Evolutionary conservation across 2,888 invertebrate species (phyloP).

Genomic region (Orchesellides sinensis): DNA sequence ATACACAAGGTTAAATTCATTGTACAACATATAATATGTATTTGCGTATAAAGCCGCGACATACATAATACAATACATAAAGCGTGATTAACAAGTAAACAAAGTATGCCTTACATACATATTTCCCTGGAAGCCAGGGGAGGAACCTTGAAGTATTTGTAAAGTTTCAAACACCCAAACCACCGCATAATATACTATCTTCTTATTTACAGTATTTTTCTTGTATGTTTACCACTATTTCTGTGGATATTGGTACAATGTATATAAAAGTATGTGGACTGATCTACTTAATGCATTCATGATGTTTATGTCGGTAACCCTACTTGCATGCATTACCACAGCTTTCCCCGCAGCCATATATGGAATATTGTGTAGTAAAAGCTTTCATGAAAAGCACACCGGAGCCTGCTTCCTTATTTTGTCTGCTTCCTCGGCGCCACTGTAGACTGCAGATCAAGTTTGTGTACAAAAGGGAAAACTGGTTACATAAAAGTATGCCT

Average conservation of each 20-base stretch:
- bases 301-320: background rate
- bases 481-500: slow-evolving; percentile 2
- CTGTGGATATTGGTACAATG: background rate
- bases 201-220: slow-evolving; percentile 13
- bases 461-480: background rate
- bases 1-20: background rate
- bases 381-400: slow-evolving; percentile 39
- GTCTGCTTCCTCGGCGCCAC: slow-evolving; percentile 59
- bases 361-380: background rate
- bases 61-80: background rate
- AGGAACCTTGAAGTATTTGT: slow-evolving; percentile 56
- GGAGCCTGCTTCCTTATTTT: slow-evolving; percentile 44
- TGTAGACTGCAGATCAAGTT: slow-evolving; percentile 49
- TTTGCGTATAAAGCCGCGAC: background rate
- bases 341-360: background rate
- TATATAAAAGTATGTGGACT: background rate
- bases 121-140: slow-evolving; percentile 3
- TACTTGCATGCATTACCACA: background rate
- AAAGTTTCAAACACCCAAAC: slow-evolving; percentile 51
- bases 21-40: background rate
- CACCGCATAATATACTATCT: slow-evolving; percentile 50
- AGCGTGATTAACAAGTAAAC: slow-evolving; percentile 25
- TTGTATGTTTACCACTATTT: too few relatives aligned
- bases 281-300: background rate
- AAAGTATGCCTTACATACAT: slow-evolving; percentile 46